These are phyloP conservation scores for Caenorhabditis sinica DNA, from an alignment of 2,888 invertebrate species.

Conservation along the genomic window DNA sequence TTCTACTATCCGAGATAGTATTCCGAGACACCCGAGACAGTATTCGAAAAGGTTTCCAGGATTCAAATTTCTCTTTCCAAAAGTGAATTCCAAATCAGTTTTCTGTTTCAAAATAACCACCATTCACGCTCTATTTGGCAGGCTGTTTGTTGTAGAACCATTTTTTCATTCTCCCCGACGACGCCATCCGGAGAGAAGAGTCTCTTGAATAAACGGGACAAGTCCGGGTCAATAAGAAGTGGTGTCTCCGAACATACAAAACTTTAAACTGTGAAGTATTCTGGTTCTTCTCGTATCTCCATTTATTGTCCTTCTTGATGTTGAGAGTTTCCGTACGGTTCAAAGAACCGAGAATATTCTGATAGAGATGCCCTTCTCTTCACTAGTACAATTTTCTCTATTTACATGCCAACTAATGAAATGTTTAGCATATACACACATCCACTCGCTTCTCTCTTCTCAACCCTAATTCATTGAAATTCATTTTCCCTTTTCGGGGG, in stretches of 20 bases:
- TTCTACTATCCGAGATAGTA: no score
- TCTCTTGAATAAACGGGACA: constrained; percentile 38
- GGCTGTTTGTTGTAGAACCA: constrained; percentile 12
- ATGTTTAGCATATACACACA: constrained; percentile 36
- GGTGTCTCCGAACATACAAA: constrained; percentile 4
- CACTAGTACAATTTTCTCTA: neutral
- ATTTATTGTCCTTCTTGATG: neutral
- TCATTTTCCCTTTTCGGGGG: neutral
- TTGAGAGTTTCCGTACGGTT: neutral
- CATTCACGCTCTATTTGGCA: constrained; percentile 48
- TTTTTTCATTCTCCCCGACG: constrained; percentile 7
- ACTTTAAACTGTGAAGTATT: constrained; percentile 20
- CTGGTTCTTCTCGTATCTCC: constrained; percentile 2
- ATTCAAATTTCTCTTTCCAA: neutral
- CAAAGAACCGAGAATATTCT: neutral
- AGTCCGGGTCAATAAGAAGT: constrained; percentile 42
- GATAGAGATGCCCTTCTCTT: neutral
- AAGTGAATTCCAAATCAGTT: constrained; percentile 11
- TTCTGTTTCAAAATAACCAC: constrained; percentile 7
- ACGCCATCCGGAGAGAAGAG: constrained; percentile 11
- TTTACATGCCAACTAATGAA: constrained; percentile 31
- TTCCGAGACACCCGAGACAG: no score
- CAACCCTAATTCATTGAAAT: neutral
- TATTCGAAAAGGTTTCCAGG: neutral
- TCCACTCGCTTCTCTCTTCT: neutral